Conservation (phyloP, 2,888 invertebrate species). For the Torymus aiolomorphi region DNA sequence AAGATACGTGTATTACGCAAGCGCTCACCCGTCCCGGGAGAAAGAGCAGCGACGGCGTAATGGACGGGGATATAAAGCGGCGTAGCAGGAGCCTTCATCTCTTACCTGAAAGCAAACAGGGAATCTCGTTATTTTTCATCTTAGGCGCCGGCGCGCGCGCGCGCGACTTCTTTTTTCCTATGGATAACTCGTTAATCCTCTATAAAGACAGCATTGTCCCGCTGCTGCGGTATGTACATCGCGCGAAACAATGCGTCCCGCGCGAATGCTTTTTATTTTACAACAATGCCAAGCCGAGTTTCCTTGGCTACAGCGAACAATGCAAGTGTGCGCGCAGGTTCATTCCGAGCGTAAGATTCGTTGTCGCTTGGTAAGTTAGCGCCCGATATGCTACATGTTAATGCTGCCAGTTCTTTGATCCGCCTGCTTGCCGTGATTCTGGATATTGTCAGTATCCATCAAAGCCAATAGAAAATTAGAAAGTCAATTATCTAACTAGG, state of each 20-base stretch:
- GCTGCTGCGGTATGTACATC: background rate
- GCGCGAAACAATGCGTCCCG: background rate
- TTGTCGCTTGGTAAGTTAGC: too few relatives aligned
- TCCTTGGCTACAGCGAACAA: too few relatives aligned
- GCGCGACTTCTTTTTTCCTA: background rate
- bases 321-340: background rate
- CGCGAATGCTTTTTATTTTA: background rate
- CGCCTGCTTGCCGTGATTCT: too few relatives aligned
- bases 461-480: too few relatives aligned
- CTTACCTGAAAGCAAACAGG: conserved; percentile 45
- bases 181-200: conserved; percentile 26
- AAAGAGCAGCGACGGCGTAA: conserved; percentile 8
- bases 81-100: background rate
- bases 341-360: background rate
- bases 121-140: conserved; percentile 42
- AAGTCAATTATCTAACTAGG: too few relatives aligned
- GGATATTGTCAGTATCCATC: too few relatives aligned
- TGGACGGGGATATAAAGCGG: conserved; percentile 1
- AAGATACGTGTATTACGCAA: conserved; percentile 47
- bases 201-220: conserved; percentile 28
- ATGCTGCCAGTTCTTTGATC: too few relatives aligned
- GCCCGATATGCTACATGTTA: too few relatives aligned
- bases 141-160: background rate
- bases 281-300: too few relatives aligned
- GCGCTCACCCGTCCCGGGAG: conserved; percentile 26